Conservation (phyloP, 2,113 vertebrate species). For the Spermophilus dauricus region DNA sequence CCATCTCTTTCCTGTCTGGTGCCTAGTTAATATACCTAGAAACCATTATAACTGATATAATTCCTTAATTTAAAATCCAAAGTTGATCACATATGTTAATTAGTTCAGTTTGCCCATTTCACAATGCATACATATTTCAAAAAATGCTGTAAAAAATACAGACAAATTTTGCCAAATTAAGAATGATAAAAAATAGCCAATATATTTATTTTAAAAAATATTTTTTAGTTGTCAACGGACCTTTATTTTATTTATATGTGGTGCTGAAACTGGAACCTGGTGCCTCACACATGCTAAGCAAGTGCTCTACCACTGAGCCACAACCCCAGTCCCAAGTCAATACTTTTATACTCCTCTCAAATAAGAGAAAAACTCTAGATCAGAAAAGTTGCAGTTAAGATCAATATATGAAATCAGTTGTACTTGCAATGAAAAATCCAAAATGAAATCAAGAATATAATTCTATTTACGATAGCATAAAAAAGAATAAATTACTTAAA, state of each 20-base stretch:
- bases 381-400: constrained; percentile 13
- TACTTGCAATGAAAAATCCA: neutral
- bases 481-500: neutral
- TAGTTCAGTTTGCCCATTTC: neutral
- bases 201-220: no score
- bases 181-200: neutral
- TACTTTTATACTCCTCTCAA: neutral
- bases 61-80: constrained; percentile 27
- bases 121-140: neutral
- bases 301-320: no score
- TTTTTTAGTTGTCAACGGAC: no score
- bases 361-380: neutral
- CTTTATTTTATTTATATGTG: no score
- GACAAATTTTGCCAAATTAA: no score
- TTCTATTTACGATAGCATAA: no score
- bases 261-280: no score
- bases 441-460: constrained; percentile 24
- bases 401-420: neutral
- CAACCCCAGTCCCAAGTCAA: neutral
- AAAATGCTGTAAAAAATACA: neutral
- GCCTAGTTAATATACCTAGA: neutral
- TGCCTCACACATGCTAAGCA: no score
- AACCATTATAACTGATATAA: neutral
- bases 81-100: neutral
- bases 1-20: neutral